Base-by-base conservation (phyloP, 1,140 invertebrate genomes). In the Lepidotrigona ventralis region DNA sequence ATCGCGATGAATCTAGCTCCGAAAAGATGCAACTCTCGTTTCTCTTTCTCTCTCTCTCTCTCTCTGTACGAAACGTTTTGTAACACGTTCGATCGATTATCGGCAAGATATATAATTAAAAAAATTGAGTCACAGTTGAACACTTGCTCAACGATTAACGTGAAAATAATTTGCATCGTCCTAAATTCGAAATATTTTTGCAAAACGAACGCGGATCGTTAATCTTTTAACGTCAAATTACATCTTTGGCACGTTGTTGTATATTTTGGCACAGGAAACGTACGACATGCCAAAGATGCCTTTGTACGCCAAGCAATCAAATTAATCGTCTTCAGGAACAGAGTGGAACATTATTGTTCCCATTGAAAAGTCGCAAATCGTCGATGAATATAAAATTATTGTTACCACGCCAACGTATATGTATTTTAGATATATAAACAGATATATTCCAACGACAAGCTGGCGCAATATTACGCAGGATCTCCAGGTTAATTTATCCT, bases 401-500 rank as follows among this genome's bases (percentile, higher is more conserved):
- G n/a, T 12, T 60, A n/a, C 58, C 58, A n/a, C 23, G 23, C 58
- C 5, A 46, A 8, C 39, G 39, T 46, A 8, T 46, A 46, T 8
- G 6, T 8, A 46, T 46, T 46, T 11, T 46, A 8, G 6, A 46
- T 8, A 3, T n/a, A 60, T n/a, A n/a, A 60, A 60, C 3, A 60
- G 14, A 60, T 60, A 60, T 60, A n/a, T 23, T 5, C 1, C 23
- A 14, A 23, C 23, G 60, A 63, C 23, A n/a, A 4, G 6, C 14
- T n/a, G 1, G 14, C 15, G 0, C 14, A 1, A 64, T 5, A 39
- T 6, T 39, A 23, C 39, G 12, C 66, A 39, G n/a, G 79, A 71
- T 86, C 87, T 90, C 88, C 90, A 46, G 90, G 90, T 89, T 92
- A 93, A 93, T 92, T 91, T 92, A 88, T 85, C 90, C 82, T 74